Conservation (phyloP, 2,888 invertebrate species). For the Idaea straminata region DNA sequence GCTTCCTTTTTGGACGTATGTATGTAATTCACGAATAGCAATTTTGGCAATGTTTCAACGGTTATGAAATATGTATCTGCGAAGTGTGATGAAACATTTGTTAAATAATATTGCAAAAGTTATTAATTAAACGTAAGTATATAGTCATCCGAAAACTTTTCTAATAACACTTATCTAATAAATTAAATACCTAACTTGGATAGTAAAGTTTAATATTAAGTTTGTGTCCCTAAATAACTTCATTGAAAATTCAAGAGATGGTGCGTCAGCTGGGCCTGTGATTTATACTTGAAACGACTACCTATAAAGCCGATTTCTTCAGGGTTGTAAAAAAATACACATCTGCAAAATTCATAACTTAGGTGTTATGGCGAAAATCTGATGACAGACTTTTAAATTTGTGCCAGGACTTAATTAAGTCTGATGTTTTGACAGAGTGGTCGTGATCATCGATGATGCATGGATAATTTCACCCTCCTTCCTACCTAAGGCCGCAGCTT, state of each 20-base stretch:
- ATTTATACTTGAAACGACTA: slow-evolving; percentile 56
- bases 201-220: slow-evolving; percentile 36
- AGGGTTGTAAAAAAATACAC: background rate
- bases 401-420: background rate
- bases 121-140: slow-evolving; percentile 3
- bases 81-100: slow-evolving; percentile 15
- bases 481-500: too few species aligned
- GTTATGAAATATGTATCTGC: slow-evolving; percentile 27
- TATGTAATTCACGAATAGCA: slow-evolving; percentile 27
- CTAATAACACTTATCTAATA: slow-evolving; percentile 5
- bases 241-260: slow-evolving; percentile 64
- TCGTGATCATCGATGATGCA: too few species aligned
- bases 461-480: too few species aligned
- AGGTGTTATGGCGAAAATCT: background rate
- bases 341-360: background rate
- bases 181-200: slow-evolving; percentile 24
- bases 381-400: background rate
- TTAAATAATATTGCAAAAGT: background rate
- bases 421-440: too few species aligned
- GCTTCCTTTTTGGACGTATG: slow-evolving; percentile 26
- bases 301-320: background rate
- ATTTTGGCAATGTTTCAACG: slow-evolving; percentile 46
- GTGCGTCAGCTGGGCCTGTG: slow-evolving; percentile 61
- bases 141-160: background rate
- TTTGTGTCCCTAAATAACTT: slow-evolving; percentile 43